Conservation (phyloP, 1,140 invertebrate species). For the Proctacanthus coquilletti region DNA sequence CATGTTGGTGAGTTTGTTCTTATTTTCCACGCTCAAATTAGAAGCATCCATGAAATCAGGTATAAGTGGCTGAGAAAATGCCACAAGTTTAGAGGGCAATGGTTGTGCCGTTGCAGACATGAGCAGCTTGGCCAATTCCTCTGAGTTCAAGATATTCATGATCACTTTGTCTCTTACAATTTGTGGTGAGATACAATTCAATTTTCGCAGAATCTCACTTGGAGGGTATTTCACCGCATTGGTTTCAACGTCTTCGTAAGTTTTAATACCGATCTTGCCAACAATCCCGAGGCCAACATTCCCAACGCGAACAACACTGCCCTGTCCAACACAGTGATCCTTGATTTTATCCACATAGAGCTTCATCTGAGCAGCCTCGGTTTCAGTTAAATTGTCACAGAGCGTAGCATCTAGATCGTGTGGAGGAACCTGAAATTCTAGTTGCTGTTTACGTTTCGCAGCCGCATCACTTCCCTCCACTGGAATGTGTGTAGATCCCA, state of each 20-base stretch:
- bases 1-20: slow-evolving; percentile 12
- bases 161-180: neutral
- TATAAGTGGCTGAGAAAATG: slow-evolving; percentile 14
- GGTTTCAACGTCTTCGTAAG: neutral
- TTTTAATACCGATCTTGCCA: slow-evolving; percentile 6
- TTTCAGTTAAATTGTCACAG: slow-evolving; percentile 43
- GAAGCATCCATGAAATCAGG: neutral
- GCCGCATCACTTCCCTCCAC: slow-evolving; percentile 62
- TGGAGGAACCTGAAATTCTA: slow-evolving; percentile 64
- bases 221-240: neutral
- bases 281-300: slow-evolving; percentile 8
- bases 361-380: slow-evolving; percentile 42
- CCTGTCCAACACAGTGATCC: slow-evolving; percentile 44
- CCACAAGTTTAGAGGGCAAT: slow-evolving; percentile 18
- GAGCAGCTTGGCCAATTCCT: slow-evolving; percentile 12
- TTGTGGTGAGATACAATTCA: neutral
- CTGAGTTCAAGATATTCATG: neutral
- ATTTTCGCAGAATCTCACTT: neutral
- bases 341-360: slow-evolving; percentile 48
- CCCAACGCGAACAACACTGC: slow-evolving; percentile 38
- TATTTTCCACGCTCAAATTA: slow-evolving; percentile 1
- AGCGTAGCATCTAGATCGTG: slow-evolving; percentile 54
- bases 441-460: slow-evolving; percentile 48
- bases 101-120: slow-evolving; percentile 5
- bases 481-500: slow-evolving; percentile 51